Evolutionary conservation across 1,140 invertebrate genomes (phyloP).

Genomic region (Drosophila lowei): DNA sequence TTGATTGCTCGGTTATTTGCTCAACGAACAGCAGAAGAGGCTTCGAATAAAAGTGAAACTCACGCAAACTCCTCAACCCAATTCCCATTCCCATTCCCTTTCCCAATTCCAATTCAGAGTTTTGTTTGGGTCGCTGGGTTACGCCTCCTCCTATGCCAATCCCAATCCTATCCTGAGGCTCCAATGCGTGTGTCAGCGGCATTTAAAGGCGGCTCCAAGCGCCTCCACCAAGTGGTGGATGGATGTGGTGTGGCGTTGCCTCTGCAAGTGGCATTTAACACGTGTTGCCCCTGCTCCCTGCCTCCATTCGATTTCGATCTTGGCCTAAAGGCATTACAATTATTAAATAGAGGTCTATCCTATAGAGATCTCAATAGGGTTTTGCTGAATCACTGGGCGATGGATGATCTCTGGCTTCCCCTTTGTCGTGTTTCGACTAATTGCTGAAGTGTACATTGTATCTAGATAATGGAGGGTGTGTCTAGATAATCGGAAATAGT

Average conservation of each 20-base stretch:
- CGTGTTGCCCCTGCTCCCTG: no score
- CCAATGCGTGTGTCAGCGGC: no score
- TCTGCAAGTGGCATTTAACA: no score
- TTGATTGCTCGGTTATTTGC: constrained; percentile 63
- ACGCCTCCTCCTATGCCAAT: constrained; percentile 3
- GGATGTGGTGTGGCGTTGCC: no score
- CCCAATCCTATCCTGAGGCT: no score
- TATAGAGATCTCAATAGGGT: no score
- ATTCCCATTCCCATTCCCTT: no score
- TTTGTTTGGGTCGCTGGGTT: constrained; percentile 26
- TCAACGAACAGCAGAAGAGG: constrained; percentile 14
- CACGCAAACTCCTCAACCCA: constrained; percentile 48
- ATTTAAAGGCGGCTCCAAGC: no score
- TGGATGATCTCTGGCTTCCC: not conserved
- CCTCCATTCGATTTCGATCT: no score
- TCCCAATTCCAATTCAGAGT: constrained; percentile 1
- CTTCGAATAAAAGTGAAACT: constrained; percentile 56
- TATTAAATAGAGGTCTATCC: no score
- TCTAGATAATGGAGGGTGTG: constrained; percentile 5
- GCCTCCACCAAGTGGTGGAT: no score
- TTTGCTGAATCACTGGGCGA: constrained; percentile 11
- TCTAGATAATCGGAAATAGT: not conserved
- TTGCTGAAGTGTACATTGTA: constrained; percentile 18
- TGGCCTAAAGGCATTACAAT: no score
- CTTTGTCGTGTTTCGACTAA: constrained; percentile 25